Base-by-base conservation (phyloP, 2,888 invertebrate species). In the Chorisops tibialis region DNA sequence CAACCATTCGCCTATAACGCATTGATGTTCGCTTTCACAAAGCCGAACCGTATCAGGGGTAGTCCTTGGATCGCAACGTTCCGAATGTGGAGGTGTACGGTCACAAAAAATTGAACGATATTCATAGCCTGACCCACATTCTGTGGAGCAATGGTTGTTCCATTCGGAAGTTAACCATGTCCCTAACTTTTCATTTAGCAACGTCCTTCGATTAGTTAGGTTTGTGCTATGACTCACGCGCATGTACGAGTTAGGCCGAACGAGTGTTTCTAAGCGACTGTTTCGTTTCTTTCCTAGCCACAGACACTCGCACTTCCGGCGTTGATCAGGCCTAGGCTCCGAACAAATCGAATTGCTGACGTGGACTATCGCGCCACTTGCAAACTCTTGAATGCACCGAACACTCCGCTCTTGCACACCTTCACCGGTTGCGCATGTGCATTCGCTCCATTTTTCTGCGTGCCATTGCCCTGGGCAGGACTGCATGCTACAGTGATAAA, bases 391-490 rank as follows among this genome's bases (percentile, higher is more conserved):
- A 37, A 75, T 86, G 76, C 92, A 95, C 63, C 85, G 85, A 24
- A 91, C 82, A 14, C 83, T 82, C 58, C 92, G 82, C 1, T 83
- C 86, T 70, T 88, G 87, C 24, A 83, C 80, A 0, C 92, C 93
- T 16, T 83, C 81, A 0, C 68, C 70, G 1, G 66, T 63, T 0
- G 61, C 89, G 74, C 95, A 93, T 11, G 87, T 86, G 72, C 95
- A 95, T 1, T 86, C 82, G 12, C 87, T 84, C 89, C 93, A 95
- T 14, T 85, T 83, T 0, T 86, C 83, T 51, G 86, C 83, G 11
- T 74, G 72, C 94, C 94, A 95, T 64, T 89, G 86, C 0, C 92
- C 87, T 5, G 90, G 86, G 72, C 94, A 94, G 0, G 91, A 86
- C 38, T 84, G 84, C 0, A 81, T 80, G 73, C 91, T 93, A 72